Percentiles rank a stretch among this genome's conserved stretches.
Evolutionary conservation across 2,797 vertebrate species (phyloP).

Genomic region (Gallirallus australis): DNA sequence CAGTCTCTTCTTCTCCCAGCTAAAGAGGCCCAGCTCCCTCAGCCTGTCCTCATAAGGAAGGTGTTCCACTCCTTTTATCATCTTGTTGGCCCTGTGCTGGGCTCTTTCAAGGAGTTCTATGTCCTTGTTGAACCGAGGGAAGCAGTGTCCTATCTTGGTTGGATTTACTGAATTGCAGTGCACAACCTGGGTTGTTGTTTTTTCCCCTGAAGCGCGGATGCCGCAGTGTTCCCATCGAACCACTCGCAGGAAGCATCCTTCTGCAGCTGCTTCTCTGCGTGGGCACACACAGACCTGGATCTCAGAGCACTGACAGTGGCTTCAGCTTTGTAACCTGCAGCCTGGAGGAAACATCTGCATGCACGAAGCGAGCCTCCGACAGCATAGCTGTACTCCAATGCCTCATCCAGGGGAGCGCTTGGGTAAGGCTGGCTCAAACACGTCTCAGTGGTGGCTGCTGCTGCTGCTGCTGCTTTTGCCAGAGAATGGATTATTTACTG

Average conservation of each 20-base stretch:
- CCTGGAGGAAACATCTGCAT: neutral
- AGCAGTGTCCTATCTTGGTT: neutral
- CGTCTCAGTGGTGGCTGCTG: neutral
- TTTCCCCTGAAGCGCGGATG: neutral
- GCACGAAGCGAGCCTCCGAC: accelerated
- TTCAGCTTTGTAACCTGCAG: neutral
- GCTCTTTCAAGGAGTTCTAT: no score
- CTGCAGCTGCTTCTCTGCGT: neutral
- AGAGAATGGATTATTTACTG: neutral
- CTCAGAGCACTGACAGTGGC: neutral
- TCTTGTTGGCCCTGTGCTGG: no score
- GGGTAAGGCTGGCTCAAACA: neutral
- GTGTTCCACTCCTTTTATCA: no score
- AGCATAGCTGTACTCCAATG: accelerated
- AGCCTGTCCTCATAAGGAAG: no score
- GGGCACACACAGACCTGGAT: neutral
- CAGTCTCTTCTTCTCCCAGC: no score
- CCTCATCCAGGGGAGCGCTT: neutral
- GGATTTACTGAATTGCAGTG: neutral
- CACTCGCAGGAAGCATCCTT: accelerated
- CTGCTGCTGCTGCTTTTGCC: neutral
- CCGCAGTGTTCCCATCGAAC: neutral
- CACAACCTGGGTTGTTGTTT: neutral
- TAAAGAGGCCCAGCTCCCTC: no score
- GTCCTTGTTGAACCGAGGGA: no score